A percentile compares a stretch with the other conserved stretches of the same genome.
Conservation (phyloP, 2,797 vertebrate genomes). For the Lithobates pipiens region DNA sequence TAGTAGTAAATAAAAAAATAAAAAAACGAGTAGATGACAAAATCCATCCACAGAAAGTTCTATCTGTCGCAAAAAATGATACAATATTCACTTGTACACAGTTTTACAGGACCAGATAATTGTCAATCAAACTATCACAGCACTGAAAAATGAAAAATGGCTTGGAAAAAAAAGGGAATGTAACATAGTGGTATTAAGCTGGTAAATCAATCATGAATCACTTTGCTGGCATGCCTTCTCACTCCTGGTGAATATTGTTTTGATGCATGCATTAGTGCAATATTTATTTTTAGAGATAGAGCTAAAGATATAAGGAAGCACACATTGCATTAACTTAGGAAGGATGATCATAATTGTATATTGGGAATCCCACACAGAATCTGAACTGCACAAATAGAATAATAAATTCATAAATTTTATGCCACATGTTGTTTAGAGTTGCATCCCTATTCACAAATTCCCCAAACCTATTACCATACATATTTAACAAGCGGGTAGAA, state of each 20-base stretch:
- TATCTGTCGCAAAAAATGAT: too few relatives aligned
- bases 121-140: too few relatives aligned
- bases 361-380: conserved; percentile 22
- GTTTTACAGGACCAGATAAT: too few relatives aligned
- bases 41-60: too few relatives aligned
- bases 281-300: neutral
- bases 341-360: conserved; percentile 16
- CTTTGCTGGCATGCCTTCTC: neutral
- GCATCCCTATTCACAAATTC: conserved; percentile 29
- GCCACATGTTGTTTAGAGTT: conserved; percentile 25
- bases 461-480: conserved; percentile 28
- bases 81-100: too few relatives aligned
- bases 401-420: conserved; percentile 40
- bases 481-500: conserved; percentile 40
- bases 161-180: too few relatives aligned
- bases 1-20: too few relatives aligned
- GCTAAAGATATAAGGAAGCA: conserved; percentile 22
- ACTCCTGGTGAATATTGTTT: conserved; percentile 11
- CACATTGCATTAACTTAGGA: conserved; percentile 8
- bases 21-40: too few relatives aligned
- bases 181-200: neutral
- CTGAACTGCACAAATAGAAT: conserved; percentile 39
- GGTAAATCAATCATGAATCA: neutral
- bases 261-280: conserved; percentile 24
- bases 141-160: too few relatives aligned